A percentile compares a stretch with the other conserved stretches of the same genome.
phyloP scores from a whole-genome alignment of 1,140 invertebrate genomes.

The Meteorus sp. region DNA sequence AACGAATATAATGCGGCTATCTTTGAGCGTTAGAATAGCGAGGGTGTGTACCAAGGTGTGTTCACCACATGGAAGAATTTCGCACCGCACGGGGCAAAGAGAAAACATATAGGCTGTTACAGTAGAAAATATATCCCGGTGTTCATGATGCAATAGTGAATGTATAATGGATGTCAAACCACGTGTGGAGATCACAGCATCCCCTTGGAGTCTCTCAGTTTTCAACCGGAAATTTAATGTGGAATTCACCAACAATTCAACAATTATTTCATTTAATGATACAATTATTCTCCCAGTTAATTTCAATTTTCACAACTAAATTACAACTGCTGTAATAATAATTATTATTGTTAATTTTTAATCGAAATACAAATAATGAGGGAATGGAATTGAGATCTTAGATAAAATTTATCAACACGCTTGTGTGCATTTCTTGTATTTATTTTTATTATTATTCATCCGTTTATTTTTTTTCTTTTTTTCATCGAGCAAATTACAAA shows the following conservation, averaged over 20 bases:
- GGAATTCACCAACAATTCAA: too few relatives aligned
- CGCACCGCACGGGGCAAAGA: constrained; percentile 29
- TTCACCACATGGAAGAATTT: constrained; percentile 44
- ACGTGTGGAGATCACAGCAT: constrained; percentile 33
- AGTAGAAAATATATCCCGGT: constrained; percentile 39
- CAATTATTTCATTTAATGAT: background rate
- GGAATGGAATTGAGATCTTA: too few relatives aligned
- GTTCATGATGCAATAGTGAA: constrained; percentile 50
- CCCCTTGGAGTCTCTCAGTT: background rate
- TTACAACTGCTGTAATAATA: background rate
- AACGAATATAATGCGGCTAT: constrained; percentile 3
- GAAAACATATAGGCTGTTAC: constrained; percentile 27
- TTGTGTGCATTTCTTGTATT: background rate
- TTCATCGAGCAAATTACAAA: background rate
- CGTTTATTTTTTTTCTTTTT: background rate
- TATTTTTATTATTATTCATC: background rate
- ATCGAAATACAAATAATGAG: background rate
- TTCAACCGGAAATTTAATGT: constrained; percentile 9
- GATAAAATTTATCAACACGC: background rate
- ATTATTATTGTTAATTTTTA: background rate
- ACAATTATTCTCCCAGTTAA: background rate
- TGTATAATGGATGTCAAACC: constrained; percentile 52
- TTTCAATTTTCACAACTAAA: background rate
- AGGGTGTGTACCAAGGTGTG: constrained; percentile 49
- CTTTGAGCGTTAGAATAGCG: constrained; percentile 33